Percentiles rank a stretch among this genome's conserved stretches.
phyloP scores from a whole-genome alignment of 2,797 vertebrate genomes.

The Lerista edwardsae region DNA sequence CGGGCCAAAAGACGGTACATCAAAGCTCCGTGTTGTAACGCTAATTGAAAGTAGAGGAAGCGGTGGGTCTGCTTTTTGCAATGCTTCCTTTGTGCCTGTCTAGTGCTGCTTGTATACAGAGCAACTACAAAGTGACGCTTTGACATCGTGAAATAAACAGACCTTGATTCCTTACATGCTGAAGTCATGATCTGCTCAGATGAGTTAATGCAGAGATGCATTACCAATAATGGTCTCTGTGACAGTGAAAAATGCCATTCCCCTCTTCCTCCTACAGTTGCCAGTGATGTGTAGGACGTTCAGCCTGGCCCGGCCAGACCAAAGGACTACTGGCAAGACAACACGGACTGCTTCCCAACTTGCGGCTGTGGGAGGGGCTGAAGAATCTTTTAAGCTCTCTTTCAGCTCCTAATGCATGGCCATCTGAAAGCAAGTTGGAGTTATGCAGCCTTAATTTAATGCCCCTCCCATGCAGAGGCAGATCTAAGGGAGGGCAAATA shows the following conservation, averaged over 20 bases:
- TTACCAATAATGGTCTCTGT: background rate
- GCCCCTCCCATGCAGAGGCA: no score
- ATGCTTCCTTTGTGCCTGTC: background rate
- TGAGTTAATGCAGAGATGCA: background rate
- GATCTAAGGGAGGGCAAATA: no score
- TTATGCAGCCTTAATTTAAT: no score
- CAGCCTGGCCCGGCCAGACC: background rate
- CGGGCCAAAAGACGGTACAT: background rate
- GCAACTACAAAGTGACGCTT: background rate
- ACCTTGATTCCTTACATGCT: background rate
- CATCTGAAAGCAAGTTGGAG: no score
- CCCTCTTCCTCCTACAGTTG: background rate
- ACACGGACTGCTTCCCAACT: no score
- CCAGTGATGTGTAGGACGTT: background rate
- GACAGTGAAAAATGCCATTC: background rate
- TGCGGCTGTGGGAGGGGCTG: no score
- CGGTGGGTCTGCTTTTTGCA: background rate
- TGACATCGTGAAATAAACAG: background rate
- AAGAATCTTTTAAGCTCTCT: no score
- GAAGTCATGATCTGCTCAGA: background rate
- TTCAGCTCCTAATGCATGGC: no score
- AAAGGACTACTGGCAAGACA: no score
- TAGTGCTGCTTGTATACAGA: background rate
- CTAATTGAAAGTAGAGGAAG: background rate
- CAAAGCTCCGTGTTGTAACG: background rate